Evolutionary conservation across 2,888 invertebrate species (phyloP).

Genomic region (Blastobasis adustella): DNA sequence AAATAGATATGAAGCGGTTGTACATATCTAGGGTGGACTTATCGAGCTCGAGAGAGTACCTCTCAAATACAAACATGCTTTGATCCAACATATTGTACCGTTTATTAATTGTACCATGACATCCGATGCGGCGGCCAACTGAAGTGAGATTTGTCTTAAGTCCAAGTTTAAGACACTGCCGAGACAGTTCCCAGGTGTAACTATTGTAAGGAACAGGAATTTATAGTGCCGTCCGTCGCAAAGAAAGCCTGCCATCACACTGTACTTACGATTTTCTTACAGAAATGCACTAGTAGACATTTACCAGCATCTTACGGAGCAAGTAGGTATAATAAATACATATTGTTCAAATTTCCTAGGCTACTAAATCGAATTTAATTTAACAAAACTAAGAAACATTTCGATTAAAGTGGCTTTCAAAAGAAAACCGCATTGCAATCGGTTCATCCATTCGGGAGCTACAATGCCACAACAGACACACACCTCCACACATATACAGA

Average conservation of each 20-base stretch:
- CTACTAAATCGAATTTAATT: too few relatives aligned
- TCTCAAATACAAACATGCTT: too few relatives aligned
- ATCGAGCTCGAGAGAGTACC: too few relatives aligned
- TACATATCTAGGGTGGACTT: too few relatives aligned
- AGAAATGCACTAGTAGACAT: neutral
- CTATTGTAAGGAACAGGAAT: constrained; percentile 65
- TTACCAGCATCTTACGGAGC: neutral
- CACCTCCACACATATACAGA: too few relatives aligned
- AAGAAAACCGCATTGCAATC: neutral
- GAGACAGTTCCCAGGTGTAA: constrained; percentile 64
- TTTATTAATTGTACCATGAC: too few relatives aligned
- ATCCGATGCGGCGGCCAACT: constrained; percentile 22
- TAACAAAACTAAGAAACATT: neutral
- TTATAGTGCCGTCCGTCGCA: constrained; percentile 46
- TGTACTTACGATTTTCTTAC: constrained; percentile 7
- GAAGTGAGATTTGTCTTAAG: constrained; percentile 45
- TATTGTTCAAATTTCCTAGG: too few relatives aligned
- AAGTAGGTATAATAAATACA: too few relatives aligned
- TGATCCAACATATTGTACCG: too few relatives aligned
- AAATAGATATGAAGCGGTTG: too few relatives aligned
- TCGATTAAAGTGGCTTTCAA: neutral
- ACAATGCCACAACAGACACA: too few relatives aligned
- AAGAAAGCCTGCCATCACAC: constrained; percentile 27
- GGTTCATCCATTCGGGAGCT: neutral
- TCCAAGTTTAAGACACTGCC: constrained; percentile 48